phyloP scores from a whole-genome alignment of 2,113 vertebrate species.

The Burhinus bistriatus region DNA sequence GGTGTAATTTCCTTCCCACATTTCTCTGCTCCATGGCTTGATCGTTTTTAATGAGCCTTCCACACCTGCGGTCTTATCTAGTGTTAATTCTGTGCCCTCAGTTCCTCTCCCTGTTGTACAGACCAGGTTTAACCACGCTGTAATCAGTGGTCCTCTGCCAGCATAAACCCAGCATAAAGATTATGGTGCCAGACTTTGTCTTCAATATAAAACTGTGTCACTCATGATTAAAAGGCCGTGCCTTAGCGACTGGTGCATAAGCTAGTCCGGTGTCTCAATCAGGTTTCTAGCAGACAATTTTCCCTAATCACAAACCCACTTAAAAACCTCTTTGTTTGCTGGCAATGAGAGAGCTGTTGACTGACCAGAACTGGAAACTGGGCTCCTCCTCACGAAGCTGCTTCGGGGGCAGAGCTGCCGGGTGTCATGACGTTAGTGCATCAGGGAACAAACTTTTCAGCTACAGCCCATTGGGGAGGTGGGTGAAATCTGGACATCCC shows the following conservation, averaged over 20 bases:
- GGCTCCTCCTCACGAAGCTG: not conserved
- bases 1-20: not conserved
- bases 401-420: not conserved
- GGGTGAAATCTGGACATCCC: not conserved
- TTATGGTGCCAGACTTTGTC: not conserved
- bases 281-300: not conserved
- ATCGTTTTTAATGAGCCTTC: not conserved
- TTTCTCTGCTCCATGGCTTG: not conserved
- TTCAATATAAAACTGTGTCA: not conserved
- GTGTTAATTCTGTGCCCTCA: not conserved
- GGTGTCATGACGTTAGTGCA: not conserved
- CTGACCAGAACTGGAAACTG: not conserved
- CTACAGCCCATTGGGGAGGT: accelerated
- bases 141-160: not conserved
- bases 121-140: not conserved
- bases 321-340: not conserved
- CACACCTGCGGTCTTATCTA: not conserved
- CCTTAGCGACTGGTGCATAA: accelerated
- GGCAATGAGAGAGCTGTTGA: not conserved
- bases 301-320: not conserved
- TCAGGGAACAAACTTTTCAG: not conserved
- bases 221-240: not conserved
- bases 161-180: not conserved
- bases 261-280: not conserved
- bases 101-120: not conserved